Evolutionary conservation across 2,888 invertebrate species (phyloP).

Genomic region (Erannis defoliaria): DNA sequence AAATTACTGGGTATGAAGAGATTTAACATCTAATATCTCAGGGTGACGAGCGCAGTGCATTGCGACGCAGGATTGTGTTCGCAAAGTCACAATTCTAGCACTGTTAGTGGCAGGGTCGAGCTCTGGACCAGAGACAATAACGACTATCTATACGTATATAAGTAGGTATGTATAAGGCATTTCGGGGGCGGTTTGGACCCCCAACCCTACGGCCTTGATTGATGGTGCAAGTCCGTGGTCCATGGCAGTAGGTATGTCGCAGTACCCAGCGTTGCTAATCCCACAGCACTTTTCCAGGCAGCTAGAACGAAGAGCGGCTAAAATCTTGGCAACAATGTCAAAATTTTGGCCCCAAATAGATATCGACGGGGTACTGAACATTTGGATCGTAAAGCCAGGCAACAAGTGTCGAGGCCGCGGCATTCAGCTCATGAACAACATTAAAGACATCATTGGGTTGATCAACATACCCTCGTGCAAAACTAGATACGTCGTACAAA

Average conservation of each 20-base stretch:
- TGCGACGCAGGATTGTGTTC: no score
- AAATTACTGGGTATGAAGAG: no score
- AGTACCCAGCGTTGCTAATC: background rate
- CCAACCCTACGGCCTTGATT: no score
- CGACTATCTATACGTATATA: no score
- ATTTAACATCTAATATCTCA: no score
- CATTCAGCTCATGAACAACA: constrained; percentile 93
- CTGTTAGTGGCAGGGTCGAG: no score
- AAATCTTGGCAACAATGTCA: constrained; percentile 88
- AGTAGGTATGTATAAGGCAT: no score
- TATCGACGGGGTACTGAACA: constrained; percentile 94
- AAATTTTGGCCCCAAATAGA: constrained; percentile 93
- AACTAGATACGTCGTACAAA: constrained; percentile 96
- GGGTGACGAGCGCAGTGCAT: no score
- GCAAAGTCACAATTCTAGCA: no score
- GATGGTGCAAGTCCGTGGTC: no score
- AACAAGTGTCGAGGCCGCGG: constrained; percentile 97
- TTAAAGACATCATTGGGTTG: constrained; percentile 93
- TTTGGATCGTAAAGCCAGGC: constrained; percentile 98
- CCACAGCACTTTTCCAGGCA: constrained; percentile 59
- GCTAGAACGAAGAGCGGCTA: constrained; percentile 84
- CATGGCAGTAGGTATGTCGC: background rate
- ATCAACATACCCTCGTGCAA: constrained; percentile 90
- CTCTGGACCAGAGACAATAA: no score
- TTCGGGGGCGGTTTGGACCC: no score